Evolutionary conservation across 2,797 vertebrate genomes (phyloP), one percentile per base, ranked within the genome.

Genomic region (Peromyscus attwateri): DNA sequence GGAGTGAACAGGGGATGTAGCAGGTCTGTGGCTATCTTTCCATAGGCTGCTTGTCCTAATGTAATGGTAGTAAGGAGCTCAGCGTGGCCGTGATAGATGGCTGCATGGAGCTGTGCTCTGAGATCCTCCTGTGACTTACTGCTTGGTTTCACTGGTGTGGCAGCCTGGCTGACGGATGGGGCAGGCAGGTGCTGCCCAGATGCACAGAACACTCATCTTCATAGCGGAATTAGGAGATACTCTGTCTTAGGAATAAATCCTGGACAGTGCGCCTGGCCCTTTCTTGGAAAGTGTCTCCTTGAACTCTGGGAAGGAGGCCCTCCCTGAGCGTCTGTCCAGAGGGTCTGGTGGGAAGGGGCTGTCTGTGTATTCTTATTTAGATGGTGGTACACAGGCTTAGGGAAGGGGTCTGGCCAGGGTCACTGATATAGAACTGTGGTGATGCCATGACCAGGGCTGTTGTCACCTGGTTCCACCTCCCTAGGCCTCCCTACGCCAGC

Each of bases 1-100:
- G 21, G 2, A 0, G 1, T 0, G 0, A 4, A 10, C 7, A 25
- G 1, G 1, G 5, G 1, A 0, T 17, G 13, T 9, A n/a, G 1
- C 64, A 17, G 23, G 8, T 66, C 82, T 43, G 23, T 46, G 1
- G 14, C 34, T 0, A 13, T 16, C 43, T 27, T 29, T 29, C 3
- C 0, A 0, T 11, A 6, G 3, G 70, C 25, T 4, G 0, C 31
- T 37, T 5, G 21, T 34, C 68, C n/a, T 25, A 10, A 19, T 8
- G 19, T 27, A 2, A 0, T 1, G 62, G 60, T 10, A 19, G 6
- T 6, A 1, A 49, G 4, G 10, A 27, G 62, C 62, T 29, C 0
- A 1, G 6, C 34, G 9, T 0, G 14, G 25, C 6, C 0, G 0
- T 27, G 77, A 52, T 9, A 89, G 55, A 75, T 85, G 0, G 19